Evolutionary conservation across 2,113 vertebrate species (phyloP).

Genomic region (Gavialis gangeticus): DNA sequence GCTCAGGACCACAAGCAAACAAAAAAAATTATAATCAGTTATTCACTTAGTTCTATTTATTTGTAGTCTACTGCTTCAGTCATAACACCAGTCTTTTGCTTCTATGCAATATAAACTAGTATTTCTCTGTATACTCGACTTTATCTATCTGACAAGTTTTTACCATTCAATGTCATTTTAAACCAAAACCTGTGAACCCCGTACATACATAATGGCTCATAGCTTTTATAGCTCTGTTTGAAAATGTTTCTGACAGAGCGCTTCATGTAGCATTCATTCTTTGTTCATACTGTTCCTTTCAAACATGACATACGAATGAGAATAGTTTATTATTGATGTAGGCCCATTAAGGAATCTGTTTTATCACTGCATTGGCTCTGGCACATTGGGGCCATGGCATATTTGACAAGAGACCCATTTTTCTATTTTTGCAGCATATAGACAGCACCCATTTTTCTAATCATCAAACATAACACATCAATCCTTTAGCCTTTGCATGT

Average conservation of each 20-base stretch:
- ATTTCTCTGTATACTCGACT: background rate
- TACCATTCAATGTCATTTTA: background rate
- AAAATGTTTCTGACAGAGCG: background rate
- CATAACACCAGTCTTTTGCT: background rate
- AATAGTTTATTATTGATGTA: constrained; percentile 42
- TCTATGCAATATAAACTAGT: background rate
- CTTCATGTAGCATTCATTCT: background rate
- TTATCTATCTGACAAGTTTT: background rate
- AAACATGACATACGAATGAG: background rate
- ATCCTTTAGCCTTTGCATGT: background rate
- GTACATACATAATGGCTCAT: background rate
- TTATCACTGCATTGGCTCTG: background rate
- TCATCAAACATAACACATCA: background rate
- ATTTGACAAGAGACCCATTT: background rate
- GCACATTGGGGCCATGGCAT: background rate
- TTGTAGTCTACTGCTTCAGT: background rate
- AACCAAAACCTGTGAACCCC: background rate
- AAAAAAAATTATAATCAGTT: background rate
- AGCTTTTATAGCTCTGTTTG: constrained; percentile 17
- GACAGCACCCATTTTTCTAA: background rate
- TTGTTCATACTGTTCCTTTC: constrained; percentile 31
- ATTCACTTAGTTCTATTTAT: background rate
- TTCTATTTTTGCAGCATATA: background rate
- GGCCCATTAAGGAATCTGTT: constrained; percentile 39
- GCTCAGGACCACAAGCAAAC: background rate